phyloP scores from a whole-genome alignment of 2,797 vertebrate genomes.

The Passerculus sandwichensis region DNA sequence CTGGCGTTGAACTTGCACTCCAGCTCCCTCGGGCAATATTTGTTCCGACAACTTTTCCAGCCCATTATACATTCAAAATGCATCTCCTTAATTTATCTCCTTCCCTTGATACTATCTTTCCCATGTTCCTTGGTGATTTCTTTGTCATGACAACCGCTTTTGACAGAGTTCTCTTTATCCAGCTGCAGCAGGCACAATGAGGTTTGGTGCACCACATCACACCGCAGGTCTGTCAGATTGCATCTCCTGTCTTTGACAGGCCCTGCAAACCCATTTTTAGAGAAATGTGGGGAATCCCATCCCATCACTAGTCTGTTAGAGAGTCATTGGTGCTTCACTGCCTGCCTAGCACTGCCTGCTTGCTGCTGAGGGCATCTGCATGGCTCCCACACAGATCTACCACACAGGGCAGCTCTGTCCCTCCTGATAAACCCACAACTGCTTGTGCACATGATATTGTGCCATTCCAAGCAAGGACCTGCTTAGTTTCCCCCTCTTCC shows the following conservation, averaged over 20 bases:
- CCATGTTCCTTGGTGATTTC: background rate
- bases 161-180: background rate
- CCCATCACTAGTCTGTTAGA: background rate
- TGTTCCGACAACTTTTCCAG: background rate
- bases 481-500: background rate
- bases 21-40: background rate
- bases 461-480: background rate
- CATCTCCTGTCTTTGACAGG: background rate
- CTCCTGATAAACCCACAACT: background rate
- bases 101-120: background rate
- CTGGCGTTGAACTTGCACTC: background rate
- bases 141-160: background rate
- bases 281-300: background rate
- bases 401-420: background rate
- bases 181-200: background rate
- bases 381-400: background rate
- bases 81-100: conserved; percentile 15
- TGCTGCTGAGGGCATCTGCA: background rate
- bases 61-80: background rate
- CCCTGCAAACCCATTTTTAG: background rate
- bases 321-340: accelerated
- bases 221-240: background rate
- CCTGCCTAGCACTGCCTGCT: background rate
- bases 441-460: background rate
- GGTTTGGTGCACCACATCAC: background rate